Evolutionary conservation across 2,797 vertebrate genomes (phyloP), one percentile per base, ranked within the genome.

Genomic region (Morelia viridis): DNA sequence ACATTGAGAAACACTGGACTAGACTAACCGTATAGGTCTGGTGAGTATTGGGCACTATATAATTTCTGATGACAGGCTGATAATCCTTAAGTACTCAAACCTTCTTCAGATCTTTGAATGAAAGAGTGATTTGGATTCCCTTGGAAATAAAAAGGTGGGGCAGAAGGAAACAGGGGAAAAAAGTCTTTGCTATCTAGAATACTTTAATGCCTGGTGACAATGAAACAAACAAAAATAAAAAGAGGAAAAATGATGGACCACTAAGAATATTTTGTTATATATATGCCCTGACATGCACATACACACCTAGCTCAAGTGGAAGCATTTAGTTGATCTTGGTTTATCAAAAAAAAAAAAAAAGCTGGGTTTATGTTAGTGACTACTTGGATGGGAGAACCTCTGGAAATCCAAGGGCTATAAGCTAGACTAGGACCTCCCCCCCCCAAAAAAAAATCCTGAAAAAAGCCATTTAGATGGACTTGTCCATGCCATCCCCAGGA

Each of bases 111-210:
- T 94, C 53, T 91, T 64, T 91, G 8, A 83, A 35, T 92, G 89
- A 94, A 71, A 93, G 17, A 57, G 3, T 90, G 91, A 93, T 94
- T 95, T 93, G 88, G 92, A 93, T 92, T 93, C 91, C 13, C 35
- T 96, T 94, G 94, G 93, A 94, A 96, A 92, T 93, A 92, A 91
- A 94, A 94, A 22, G 62, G 76, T 88, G 84, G 94, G 92, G 3
- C 85, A 84, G 93, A 91, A 2, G 13, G 41, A 62, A 41, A 15
- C 0, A 24, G 19, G 28, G 22, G 7, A 19, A 22, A 41, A 22
- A 53, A 94, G 35, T 8, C 22, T 57, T 61, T 86, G 1, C 65
- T 56, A 92, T 12, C 13, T 35, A 87, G 80, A 91, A 94, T 4
- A 88, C 86, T 94, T 94, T 80, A 89, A 56, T 92, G 28, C 35